Conservation (phyloP, 2,113 vertebrate species). For the Alethe diademata region DNA sequence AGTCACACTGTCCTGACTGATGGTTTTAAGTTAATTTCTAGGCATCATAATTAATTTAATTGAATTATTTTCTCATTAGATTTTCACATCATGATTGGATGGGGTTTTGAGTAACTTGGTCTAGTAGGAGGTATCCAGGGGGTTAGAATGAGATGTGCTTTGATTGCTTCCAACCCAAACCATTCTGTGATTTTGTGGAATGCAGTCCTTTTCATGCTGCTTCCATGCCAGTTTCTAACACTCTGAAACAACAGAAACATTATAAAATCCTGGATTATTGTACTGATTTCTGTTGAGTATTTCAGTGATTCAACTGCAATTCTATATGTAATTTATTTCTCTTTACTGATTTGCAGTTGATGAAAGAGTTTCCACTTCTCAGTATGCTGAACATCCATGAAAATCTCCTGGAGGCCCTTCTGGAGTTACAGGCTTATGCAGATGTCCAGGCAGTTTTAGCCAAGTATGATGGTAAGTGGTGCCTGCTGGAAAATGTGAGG, state of each 20-base stretch:
- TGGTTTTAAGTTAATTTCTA: background rate
- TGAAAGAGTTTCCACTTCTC: conserved; percentile 97
- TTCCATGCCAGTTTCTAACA: background rate
- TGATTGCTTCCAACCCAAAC: background rate
- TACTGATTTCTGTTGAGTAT: background rate
- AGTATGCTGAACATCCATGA: conserved; percentile 99
- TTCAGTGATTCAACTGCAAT: background rate
- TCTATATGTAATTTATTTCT: background rate
- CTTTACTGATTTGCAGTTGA: conserved; percentile 80
- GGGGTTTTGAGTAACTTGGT: background rate
- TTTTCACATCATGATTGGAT: background rate
- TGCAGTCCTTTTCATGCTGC: background rate
- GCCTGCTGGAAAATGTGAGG: background rate
- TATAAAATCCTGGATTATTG: background rate
- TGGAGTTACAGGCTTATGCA: conserved; percentile 97
- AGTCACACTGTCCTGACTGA: background rate
- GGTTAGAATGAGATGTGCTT: background rate
- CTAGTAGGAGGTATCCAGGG: background rate
- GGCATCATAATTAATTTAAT: background rate
- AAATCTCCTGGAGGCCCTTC: conserved; percentile 94
- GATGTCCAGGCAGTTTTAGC: conserved; percentile 98
- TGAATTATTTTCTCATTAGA: background rate
- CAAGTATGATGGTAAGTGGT: conserved; percentile 92
- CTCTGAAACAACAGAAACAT: background rate
- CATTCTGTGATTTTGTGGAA: background rate